Conservation (phyloP, 2,888 invertebrate species). For the Volucella inanis region DNA sequence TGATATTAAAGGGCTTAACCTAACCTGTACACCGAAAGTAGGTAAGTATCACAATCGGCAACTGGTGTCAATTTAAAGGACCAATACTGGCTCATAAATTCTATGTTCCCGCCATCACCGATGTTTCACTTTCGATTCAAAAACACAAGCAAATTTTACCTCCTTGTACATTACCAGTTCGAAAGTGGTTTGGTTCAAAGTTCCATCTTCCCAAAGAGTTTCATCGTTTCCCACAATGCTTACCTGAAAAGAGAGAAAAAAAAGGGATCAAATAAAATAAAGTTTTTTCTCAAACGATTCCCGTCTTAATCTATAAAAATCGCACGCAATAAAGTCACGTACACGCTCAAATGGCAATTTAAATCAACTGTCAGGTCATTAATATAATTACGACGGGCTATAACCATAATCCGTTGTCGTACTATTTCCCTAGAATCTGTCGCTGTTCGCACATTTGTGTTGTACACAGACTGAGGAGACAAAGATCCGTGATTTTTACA, state of each 20-base stretch:
- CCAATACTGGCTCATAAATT: too few relatives aligned
- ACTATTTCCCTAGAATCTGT: neutral
- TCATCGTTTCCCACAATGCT: constrained; percentile 4
- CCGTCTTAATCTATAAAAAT: constrained; percentile 20
- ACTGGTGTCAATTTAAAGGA: too few relatives aligned
- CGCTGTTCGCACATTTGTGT: neutral
- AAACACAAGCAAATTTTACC: too few relatives aligned
- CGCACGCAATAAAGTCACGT: constrained; percentile 28
- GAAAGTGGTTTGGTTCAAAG: too few relatives aligned
- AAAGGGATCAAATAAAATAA: constrained; percentile 14
- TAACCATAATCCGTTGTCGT: constrained; percentile 18
- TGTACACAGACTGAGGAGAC: neutral
- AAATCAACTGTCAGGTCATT: constrained; percentile 49
- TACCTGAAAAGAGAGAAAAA: constrained; percentile 37
- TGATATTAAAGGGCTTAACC: too few relatives aligned
- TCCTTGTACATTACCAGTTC: too few relatives aligned
- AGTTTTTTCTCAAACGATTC: neutral
- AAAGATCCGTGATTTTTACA: constrained; percentile 18
- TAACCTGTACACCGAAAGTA: too few relatives aligned
- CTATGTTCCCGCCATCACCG: too few relatives aligned
- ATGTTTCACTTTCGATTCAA: too few relatives aligned
- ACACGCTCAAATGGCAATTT: constrained; percentile 27
- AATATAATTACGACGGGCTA: constrained; percentile 28
- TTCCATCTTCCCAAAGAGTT: neutral
- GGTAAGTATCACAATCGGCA: too few relatives aligned